Evolutionary conservation across 1,140 invertebrate species (phyloP).

Genomic region (Cherax destructor): DNA sequence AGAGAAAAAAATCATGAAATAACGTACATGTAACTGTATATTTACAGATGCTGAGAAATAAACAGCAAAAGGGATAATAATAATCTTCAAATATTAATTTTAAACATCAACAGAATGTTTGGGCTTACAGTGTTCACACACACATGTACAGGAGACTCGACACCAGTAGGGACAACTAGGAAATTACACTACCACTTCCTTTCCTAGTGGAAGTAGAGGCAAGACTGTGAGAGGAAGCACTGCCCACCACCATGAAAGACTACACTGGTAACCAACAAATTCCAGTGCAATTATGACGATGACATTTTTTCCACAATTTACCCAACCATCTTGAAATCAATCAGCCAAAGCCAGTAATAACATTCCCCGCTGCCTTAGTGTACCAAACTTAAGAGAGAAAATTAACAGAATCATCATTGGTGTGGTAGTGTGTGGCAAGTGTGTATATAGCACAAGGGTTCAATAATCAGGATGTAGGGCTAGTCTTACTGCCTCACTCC

Average conservation of each 20-base stretch:
- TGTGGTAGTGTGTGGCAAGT: conserved; percentile 19
- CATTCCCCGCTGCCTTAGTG: neutral
- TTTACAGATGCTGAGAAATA: no score
- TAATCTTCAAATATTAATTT: no score
- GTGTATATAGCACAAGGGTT: neutral
- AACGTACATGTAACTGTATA: no score
- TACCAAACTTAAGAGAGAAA: neutral
- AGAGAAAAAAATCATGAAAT: no score
- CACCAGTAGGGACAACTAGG: neutral
- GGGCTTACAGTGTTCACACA: neutral
- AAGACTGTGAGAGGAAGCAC: conserved; percentile 46
- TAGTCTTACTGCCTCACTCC: conserved; percentile 33
- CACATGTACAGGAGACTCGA: neutral
- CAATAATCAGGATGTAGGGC: conserved; percentile 59
- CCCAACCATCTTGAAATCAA: neutral
- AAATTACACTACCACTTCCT: conserved; percentile 8
- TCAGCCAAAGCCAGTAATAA: neutral
- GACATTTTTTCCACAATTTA: neutral
- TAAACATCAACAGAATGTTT: no score
- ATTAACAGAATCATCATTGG: neutral
- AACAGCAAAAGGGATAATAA: no score
- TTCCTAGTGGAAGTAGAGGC: conserved; percentile 35
- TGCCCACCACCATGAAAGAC: conserved; percentile 2
- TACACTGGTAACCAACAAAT: conserved; percentile 10
- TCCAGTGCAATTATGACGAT: neutral